A percentile compares a stretch with the other conserved stretches of the same genome.
Conservation (phyloP, 1,140 invertebrate genomes). For the Aphelenchoides besseyi region DNA sequence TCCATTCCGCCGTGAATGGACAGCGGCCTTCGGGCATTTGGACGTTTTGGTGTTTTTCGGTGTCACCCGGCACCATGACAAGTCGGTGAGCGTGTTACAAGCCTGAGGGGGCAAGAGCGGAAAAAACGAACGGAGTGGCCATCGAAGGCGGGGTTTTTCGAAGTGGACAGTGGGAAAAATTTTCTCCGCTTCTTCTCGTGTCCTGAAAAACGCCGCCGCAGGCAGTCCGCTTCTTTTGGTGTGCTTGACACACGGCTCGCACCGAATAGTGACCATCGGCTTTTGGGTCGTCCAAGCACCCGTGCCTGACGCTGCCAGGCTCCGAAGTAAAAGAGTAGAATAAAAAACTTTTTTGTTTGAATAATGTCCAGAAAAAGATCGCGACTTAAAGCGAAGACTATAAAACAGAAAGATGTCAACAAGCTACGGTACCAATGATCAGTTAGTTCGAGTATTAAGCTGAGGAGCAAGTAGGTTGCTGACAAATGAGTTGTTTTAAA, state of each 20-base stretch:
- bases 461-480: neutral
- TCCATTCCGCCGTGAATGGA: neutral
- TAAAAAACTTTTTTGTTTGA: constrained; percentile 6
- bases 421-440: neutral
- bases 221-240: neutral
- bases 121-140: constrained; percentile 5
- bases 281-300: neutral
- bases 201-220: neutral
- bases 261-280: constrained; percentile 1
- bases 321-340: neutral
- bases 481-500: too few species aligned
- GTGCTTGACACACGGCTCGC: neutral
- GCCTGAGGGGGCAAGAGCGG: neutral
- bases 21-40: neutral
- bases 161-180: neutral
- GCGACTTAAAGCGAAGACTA: neutral
- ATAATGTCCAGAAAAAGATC: neutral
- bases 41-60: neutral
- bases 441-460: neutral
- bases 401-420: neutral
- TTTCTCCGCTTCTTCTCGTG: neutral
- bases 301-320: neutral
- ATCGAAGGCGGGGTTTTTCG: neutral
- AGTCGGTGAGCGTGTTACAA: neutral
- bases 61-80: neutral